Base-by-base conservation (phyloP, 2,888 invertebrate species). In the Megaustenia siamemsis region DNA sequence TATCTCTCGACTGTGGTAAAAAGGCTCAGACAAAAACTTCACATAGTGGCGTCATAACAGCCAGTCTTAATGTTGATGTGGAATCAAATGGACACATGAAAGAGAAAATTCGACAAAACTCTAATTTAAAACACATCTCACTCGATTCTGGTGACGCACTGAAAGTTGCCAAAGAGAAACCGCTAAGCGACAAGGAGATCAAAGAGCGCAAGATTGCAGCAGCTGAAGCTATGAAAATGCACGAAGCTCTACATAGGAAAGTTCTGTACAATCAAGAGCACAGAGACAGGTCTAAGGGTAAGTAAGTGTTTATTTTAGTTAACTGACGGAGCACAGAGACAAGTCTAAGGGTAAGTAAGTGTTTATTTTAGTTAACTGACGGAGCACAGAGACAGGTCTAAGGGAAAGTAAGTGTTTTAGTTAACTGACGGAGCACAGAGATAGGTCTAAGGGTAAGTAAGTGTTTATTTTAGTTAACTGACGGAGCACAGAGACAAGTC, bases 251-350 rank as follows among this genome's bases (percentile, higher is more conserved):
- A 18, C 60, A 38, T 38, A 82, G 82, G 69, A 53, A 15, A 28
- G 6, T 63, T 43, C 18, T 81, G 21, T 88, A 89, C 66, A 63
- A 71, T n/a, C 68, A 82, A 38, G 5, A 32, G 18, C 84, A 82
- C 60, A 83, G 84, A 53, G 86, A 68, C 38, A 87, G 86, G 53
- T 86, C 89, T 2, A 88, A 88, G 86, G 89, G 89, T 89, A 75
- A 5, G 71, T 73, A 18, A 0, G 15, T 2, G 38, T 4, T 35
- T 45, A 10, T 45, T 45, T 10, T 45, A n/a, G n/a, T n/a, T n/a
- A n/a, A n/a, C n/a, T n/a, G n/a, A n/a, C n/a, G n/a, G n/a, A n/a
- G n/a, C n/a, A n/a, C n/a, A n/a, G n/a, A n/a, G n/a, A n/a, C n/a
- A n/a, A n/a, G n/a, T n/a, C n/a, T n/a, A n/a, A n/a, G n/a, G n/a